A percentile compares a stretch with the other conserved stretches of the same genome.
Conservation (phyloP, 2,797 vertebrate genomes). For the Hipposideros larvatus region DNA sequence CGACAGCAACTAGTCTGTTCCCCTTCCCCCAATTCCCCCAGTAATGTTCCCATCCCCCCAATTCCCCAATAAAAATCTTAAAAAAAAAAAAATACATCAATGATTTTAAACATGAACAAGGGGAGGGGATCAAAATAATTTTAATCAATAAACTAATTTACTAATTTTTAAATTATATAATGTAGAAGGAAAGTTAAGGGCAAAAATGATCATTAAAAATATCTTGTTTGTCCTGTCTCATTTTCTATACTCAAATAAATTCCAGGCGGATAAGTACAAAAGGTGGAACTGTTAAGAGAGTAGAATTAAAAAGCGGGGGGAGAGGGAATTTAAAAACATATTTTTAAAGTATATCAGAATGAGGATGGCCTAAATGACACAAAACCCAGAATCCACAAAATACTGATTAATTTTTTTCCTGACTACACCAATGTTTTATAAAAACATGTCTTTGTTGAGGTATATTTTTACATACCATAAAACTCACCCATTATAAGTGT, state of each 20-base stretch:
- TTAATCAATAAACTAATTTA: neutral
- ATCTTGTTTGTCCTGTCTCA: neutral
- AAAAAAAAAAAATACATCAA: neutral
- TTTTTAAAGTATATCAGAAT: neutral
- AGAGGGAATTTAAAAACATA: neutral
- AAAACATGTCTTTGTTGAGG: neutral
- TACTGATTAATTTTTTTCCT: neutral
- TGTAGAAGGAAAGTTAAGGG: neutral
- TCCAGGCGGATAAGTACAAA: neutral
- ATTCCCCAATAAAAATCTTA: no score
- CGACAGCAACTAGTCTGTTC: no score
- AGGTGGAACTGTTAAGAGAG: neutral
- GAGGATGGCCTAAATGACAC: neutral
- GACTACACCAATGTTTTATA: neutral
- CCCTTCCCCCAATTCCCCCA: no score
- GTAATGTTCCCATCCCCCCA: no score
- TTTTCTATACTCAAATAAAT: neutral
- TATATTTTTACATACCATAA: constrained; percentile 1
- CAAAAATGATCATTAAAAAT: neutral
- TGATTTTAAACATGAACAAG: neutral
- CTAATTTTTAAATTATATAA: neutral
- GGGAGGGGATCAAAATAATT: neutral
- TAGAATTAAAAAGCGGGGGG: neutral
- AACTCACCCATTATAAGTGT: neutral
- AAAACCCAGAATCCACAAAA: neutral